Base-by-base conservation (phyloP, 2,113 vertebrate species). In the Corythaeola cristata region DNA sequence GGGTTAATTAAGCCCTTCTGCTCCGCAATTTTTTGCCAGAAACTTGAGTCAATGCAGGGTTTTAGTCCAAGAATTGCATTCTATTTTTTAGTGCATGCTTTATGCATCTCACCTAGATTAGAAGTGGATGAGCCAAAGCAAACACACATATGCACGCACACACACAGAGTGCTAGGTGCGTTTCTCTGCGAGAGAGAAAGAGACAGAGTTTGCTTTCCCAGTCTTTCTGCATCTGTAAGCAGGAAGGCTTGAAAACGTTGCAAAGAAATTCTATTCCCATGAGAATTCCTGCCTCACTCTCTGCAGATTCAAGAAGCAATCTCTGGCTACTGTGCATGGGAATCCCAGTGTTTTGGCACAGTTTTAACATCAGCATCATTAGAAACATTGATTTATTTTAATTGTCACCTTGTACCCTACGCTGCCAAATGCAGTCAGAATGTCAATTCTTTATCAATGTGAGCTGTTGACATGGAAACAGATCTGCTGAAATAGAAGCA, bases 401-500 rank as follows among this genome's bases (percentile, higher is more conserved):
- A 97, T 97, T 96, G 92, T 96, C 90, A 96, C 96, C 96, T 94
- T 83, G 75, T 92, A 90, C 84, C 77, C 91, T 74, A 49, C 79
- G 44, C 83, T 94, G 94, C 92, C 95, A 97, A 97, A 96, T 93
- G 96, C 97, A 96, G 91, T 89, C 92, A 86, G 94, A 98, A 97
- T 97, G 97, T 97, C 96, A 97, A 97, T 97, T 97, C 91, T 92
- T 98, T 96, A 96, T 97, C 97, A 97, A 94, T 95, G 94, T 92
- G 85, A 88, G 93, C 97, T 97, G 97, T 97, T 97, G 97, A 98
- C 97, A 98, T 98, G 97, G 97, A 97, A 98, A 97, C 97, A 97
- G 81, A 95, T 93, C 96, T 94, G 83, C 94, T 96, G 93, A 96
- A 97, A 96, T 89, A 94, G 90, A 96, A 97, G 85, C 89, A 96